Evolutionary conservation across 2,113 vertebrate species (phyloP).

Genomic region (Daboia siamensis): DNA sequence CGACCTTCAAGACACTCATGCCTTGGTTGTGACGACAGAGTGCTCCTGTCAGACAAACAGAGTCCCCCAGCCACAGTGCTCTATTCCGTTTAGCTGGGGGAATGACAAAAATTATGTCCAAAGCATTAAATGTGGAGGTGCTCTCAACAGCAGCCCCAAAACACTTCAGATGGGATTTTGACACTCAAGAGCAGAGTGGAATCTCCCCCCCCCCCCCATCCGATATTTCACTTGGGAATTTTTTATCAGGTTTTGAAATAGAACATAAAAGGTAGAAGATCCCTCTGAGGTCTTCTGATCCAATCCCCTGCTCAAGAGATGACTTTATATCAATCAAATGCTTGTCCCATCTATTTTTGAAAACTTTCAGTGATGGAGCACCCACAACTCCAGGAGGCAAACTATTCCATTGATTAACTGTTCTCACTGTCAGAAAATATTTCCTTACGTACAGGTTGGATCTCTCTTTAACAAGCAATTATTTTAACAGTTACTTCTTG

Average conservation of each 20-base stretch:
- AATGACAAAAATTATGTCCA: not conserved
- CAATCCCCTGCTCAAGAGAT: not conserved
- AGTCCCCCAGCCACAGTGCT: not conserved
- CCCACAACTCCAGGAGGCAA: not conserved
- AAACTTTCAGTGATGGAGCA: not conserved
- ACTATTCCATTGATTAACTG: not conserved
- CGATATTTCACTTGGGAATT: not conserved
- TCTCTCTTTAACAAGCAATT: not conserved
- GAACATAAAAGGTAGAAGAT: not conserved
- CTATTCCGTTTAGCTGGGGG: not conserved
- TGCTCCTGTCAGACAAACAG: not conserved
- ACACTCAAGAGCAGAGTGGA: not conserved
- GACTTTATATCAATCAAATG: not conserved
- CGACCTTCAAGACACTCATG: not conserved
- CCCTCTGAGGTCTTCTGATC: not conserved
- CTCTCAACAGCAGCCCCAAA: not conserved
- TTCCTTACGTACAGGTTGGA: not conserved
- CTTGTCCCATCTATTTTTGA: not conserved
- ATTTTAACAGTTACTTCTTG: not conserved
- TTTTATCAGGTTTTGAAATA: not conserved
- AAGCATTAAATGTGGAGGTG: not conserved
- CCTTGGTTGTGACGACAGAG: not conserved
- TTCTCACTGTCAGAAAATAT: not conserved
- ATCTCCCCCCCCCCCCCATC: not conserved
- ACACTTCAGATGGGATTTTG: not conserved